Percentiles rank a stretch among this genome's conserved stretches.
These are phyloP conservation scores for Rhinolophus ferrumequinum DNA, from an alignment of 2,113 vertebrate species.

Conservation along the genomic window DNA sequence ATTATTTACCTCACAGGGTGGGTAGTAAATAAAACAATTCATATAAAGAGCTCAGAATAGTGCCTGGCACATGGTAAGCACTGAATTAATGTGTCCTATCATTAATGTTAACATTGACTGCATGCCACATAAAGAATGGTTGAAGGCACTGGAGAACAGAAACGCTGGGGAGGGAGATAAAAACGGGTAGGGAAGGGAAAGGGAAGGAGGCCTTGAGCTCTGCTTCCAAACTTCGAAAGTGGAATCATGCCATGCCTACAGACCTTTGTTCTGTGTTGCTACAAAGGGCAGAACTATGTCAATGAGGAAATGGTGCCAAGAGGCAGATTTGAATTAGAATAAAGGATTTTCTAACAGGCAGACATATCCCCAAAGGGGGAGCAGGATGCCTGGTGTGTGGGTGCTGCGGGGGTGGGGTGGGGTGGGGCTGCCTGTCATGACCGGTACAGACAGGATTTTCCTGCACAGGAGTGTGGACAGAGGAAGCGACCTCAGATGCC, in stretches of 20 bases:
- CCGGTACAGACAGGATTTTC: background rate
- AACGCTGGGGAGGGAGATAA: background rate
- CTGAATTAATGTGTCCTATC: background rate
- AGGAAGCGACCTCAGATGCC: background rate
- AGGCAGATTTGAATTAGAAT: background rate
- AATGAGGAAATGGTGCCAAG: background rate
- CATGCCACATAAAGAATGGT: background rate
- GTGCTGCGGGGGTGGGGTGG: background rate
- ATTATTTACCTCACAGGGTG: background rate
- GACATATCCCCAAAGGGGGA: background rate
- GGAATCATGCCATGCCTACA: background rate
- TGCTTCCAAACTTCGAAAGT: background rate
- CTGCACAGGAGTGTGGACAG: background rate
- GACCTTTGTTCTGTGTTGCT: slow-evolving; percentile 34
- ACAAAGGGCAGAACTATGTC: slow-evolving; percentile 48
- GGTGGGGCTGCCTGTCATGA: background rate
- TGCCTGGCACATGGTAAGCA: background rate
- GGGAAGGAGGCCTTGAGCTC: background rate
- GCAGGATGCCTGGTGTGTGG: background rate
- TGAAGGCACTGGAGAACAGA: background rate
- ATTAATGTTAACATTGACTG: background rate
- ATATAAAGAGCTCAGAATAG: too few relatives aligned
- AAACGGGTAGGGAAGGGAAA: background rate
- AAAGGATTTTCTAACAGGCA: background rate
- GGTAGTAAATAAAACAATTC: background rate